phyloP scores from a whole-genome alignment of 2,797 vertebrate genomes.

The Craterocephalus amniculus region DNA sequence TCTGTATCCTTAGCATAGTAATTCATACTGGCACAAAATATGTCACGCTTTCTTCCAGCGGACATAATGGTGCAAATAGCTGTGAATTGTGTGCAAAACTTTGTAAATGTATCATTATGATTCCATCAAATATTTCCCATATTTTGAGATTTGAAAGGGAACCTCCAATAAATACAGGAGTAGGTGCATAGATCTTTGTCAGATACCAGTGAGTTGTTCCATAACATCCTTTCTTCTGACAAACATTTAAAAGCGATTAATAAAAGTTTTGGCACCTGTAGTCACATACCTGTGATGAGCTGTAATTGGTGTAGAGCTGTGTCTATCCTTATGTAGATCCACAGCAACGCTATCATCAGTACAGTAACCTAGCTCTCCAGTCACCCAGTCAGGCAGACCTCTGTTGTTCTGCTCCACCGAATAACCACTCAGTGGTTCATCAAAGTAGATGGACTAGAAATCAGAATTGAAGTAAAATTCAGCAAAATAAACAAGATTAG shows the following conservation, averaged over 20 bases:
- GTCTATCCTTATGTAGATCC: constrained; percentile 48
- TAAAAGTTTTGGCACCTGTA: background rate
- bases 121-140: too few relatives aligned
- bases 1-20: too few relatives aligned
- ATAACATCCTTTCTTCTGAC: background rate
- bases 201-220: background rate
- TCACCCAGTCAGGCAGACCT: constrained; percentile 86
- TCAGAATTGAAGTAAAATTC: constrained; percentile 31
- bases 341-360: constrained; percentile 59
- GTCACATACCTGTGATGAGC: constrained; percentile 70
- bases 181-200: too few relatives aligned
- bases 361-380: constrained; percentile 80
- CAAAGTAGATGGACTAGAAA: constrained; percentile 91
- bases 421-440: constrained; percentile 82
- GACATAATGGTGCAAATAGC: too few relatives aligned
- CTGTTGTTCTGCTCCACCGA: constrained; percentile 52
- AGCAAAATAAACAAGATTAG: background rate
- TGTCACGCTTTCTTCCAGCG: too few relatives aligned
- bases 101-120: too few relatives aligned
- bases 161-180: too few relatives aligned
- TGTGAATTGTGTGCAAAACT: too few relatives aligned
- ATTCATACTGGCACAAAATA: too few relatives aligned
- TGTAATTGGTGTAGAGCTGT: constrained; percentile 51
- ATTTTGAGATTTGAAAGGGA: too few relatives aligned
- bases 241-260: background rate